Percentiles rank a stretch among this genome's conserved stretches.
phyloP scores from a whole-genome alignment of 2,113 vertebrate genomes.

The Phalacrocorax pelagicus region DNA sequence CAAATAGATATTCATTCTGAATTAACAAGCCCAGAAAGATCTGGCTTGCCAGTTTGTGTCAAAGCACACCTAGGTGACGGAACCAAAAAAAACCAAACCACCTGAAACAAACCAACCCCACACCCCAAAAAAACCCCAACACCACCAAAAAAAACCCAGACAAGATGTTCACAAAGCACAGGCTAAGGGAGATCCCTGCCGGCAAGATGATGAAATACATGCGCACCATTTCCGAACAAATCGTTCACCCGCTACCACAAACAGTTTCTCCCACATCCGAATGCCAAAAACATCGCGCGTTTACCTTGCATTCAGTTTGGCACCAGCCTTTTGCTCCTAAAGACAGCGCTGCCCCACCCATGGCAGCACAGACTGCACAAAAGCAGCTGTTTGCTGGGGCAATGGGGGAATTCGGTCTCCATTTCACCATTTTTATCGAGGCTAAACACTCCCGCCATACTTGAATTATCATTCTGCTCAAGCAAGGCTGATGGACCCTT shows the following conservation, averaged over 20 bases:
- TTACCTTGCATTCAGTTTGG: not conserved
- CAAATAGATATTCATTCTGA: not conserved
- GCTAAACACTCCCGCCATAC: not conserved
- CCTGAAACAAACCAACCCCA: not conserved
- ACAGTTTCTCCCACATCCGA: not conserved
- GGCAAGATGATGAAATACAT: not conserved
- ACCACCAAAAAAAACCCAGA: too few species aligned
- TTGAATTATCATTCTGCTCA: not conserved
- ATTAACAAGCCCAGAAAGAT: not conserved
- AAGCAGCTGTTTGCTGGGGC: too few species aligned
- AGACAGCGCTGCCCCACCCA: not conserved
- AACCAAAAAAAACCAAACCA: not conserved
- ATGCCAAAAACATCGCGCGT: fast-evolving
- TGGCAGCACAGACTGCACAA: fast-evolving
- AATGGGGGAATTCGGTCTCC: not conserved
- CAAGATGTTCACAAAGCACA: fast-evolving
- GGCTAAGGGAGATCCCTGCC: slow-evolving; percentile 18
- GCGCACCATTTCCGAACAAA: not conserved
- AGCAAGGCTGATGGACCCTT: not conserved
- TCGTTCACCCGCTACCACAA: too few species aligned
- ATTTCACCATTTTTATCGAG: not conserved
- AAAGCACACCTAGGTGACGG: not conserved
- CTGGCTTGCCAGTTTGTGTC: not conserved
- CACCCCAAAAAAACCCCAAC: too few species aligned
- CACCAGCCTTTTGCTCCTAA: not conserved